Evolutionary conservation across 2,888 invertebrate genomes (phyloP), one percentile per base, ranked within the genome.

Genomic region (Cataglyphis livida): DNA sequence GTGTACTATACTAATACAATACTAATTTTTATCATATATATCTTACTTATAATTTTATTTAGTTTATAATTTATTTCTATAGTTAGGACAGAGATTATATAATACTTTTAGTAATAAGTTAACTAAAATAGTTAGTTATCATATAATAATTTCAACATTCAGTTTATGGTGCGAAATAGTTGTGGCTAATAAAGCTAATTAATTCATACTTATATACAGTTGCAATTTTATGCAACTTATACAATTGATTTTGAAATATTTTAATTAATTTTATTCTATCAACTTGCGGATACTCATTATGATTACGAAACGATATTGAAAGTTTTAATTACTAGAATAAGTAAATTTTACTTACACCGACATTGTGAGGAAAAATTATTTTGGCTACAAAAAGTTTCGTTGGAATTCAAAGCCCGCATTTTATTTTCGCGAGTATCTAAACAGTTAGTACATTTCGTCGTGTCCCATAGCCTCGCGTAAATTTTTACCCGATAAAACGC

Each of bases 401-500:
- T 44, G 15, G 28, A 78, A 59, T 54, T 66, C n/a, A 0, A 76
- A 66, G 4, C 9, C 7, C 6, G 1, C 28, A 28, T 66, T 76
- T 76, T 28, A 28, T 32, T 32, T 21, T 57, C 28, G 21, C 57
- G 12, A 64, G 15, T 62, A 32, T 18, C 21, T 3, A 5, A 15
- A 35, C 21, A 25, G 35, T 79, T 71, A 35, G 61, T 59, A 70
- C 21, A 18, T n/a, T 18, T 15, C 44, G 21, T 21, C 12, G 57
- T 41, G 10, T 54, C 18, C 0, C 41, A 7, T 51, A 51, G 18
- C 12, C 38, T 35, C 18, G 44, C 44, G 35, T 21, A 44, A 59
- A 78, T 70, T 78, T 78, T 78, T 57, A 28, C 12, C 66, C 21
- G 38, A 76, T 35, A 25, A 25, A 57, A 51, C 44, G n/a, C 41